Conservation (phyloP, 1,140 invertebrate species). For the Diprion similis region DNA sequence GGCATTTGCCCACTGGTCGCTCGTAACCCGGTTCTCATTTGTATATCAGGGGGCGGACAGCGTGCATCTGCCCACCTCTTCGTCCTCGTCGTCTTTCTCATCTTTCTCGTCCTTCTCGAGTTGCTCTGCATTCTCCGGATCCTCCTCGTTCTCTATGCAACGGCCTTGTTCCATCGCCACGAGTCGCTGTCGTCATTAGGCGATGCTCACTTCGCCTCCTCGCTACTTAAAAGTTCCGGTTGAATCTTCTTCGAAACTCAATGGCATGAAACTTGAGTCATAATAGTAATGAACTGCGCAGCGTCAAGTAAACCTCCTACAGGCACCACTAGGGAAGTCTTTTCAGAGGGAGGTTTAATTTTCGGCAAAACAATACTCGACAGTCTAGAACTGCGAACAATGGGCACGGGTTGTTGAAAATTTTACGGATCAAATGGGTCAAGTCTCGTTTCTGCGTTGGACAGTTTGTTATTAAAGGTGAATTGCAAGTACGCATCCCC, state of each 20-base stretch:
- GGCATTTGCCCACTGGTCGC: neutral
- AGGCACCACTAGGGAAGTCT: too few species aligned
- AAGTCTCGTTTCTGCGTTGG: too few species aligned
- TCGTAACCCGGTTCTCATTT: slow-evolving; percentile 3
- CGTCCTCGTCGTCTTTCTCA: neutral
- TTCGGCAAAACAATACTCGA: too few species aligned
- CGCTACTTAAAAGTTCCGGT: neutral
- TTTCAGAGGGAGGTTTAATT: too few species aligned
- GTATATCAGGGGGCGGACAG: slow-evolving; percentile 5
- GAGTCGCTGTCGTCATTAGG: neutral
- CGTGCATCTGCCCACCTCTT: slow-evolving; percentile 6
- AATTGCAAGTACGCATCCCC: too few species aligned
- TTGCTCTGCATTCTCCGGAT: too few species aligned
- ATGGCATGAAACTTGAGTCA: neutral
- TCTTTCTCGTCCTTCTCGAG: neutral
- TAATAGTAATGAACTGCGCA: too few species aligned
- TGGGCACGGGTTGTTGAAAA: too few species aligned
- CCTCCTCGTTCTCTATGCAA: neutral
- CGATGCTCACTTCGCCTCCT: neutral
- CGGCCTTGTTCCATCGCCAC: neutral
- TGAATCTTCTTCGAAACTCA: neutral
- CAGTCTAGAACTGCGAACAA: too few species aligned
- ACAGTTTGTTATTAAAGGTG: too few species aligned
- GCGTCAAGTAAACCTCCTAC: too few species aligned
- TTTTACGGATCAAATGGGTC: too few species aligned